phyloP scores from a whole-genome alignment of 2,888 invertebrate species.

The Drosophila fulvimacula region DNA sequence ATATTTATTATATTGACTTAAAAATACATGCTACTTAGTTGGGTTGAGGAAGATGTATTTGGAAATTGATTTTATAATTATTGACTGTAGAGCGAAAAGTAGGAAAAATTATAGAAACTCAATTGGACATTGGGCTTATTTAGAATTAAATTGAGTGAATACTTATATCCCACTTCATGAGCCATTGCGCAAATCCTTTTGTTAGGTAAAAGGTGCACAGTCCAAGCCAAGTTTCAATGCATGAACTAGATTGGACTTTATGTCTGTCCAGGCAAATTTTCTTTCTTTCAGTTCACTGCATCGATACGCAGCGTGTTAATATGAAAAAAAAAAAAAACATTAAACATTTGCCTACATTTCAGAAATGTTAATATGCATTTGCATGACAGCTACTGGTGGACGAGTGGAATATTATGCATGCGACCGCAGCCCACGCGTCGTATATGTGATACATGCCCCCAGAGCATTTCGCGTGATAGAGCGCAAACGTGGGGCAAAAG shows the following conservation, averaged over 20 bases:
- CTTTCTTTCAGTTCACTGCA: background rate
- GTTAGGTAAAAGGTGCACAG: too few species aligned
- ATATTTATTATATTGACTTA: too few species aligned
- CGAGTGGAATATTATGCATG: constrained; percentile 58
- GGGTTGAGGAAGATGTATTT: too few species aligned
- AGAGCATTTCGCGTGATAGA: constrained; percentile 53
- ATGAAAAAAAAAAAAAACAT: constrained; percentile 60
- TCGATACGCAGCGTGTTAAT: constrained; percentile 25
- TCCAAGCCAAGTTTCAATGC: background rate
- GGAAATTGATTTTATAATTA: too few species aligned
- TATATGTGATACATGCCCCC: constrained; percentile 66
- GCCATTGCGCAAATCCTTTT: too few species aligned
- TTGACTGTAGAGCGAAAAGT: too few species aligned
- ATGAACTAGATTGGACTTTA: too few species aligned
- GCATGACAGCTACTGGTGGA: constrained; percentile 20
- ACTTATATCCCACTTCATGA: too few species aligned
- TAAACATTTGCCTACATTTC: constrained; percentile 61
- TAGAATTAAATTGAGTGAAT: too few species aligned
- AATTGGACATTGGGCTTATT: too few species aligned
- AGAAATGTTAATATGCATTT: constrained; percentile 73
- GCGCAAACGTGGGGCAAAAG: constrained; percentile 17
- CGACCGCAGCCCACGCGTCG: constrained; percentile 57
- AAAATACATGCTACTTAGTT: too few species aligned
- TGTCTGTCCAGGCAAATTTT: background rate
- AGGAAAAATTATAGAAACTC: too few species aligned